A percentile compares a stretch with the other conserved stretches of the same genome.
These are phyloP conservation scores for Morone saxatilis DNA, from an alignment of 2,113 vertebrate genomes.

Conservation along the genomic window DNA sequence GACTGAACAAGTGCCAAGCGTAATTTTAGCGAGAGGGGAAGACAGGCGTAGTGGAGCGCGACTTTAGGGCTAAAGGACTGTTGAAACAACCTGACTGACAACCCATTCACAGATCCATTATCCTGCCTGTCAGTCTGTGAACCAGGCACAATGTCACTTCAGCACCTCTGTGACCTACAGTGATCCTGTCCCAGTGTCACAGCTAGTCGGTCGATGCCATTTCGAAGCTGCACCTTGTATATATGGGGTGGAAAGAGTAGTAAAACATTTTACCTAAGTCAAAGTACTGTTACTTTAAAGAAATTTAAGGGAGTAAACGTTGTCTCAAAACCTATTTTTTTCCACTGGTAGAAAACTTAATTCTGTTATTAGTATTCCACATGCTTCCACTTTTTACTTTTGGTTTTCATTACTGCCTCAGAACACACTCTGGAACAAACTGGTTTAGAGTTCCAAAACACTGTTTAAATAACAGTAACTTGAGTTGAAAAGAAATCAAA, in stretches of 20 bases:
- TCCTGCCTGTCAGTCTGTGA: slow-evolving; percentile 48
- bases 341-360: background rate
- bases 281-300: background rate
- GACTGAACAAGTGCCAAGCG: slow-evolving; percentile 71
- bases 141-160: slow-evolving; percentile 25
- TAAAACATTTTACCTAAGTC: background rate
- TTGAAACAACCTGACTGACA: slow-evolving; percentile 46
- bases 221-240: background rate
- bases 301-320: background rate
- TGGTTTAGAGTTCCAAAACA: background rate
- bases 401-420: background rate
- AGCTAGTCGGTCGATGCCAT: background rate
- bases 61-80: background rate
- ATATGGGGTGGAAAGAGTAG: background rate
- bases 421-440: background rate
- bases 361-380: background rate
- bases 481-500: background rate
- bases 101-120: slow-evolving; percentile 45
- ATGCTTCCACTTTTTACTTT: background rate
- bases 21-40: slow-evolving; percentile 37
- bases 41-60: slow-evolving; percentile 28
- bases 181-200: slow-evolving; percentile 7
- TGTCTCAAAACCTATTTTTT: background rate
- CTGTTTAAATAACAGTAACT: background rate
- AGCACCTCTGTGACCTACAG: slow-evolving; percentile 32